Percentiles rank a stretch among this genome's conserved stretches.
These are phyloP conservation scores for Halocaridina rubra DNA, from an alignment of 2,888 invertebrate species.

Conservation along the genomic window DNA sequence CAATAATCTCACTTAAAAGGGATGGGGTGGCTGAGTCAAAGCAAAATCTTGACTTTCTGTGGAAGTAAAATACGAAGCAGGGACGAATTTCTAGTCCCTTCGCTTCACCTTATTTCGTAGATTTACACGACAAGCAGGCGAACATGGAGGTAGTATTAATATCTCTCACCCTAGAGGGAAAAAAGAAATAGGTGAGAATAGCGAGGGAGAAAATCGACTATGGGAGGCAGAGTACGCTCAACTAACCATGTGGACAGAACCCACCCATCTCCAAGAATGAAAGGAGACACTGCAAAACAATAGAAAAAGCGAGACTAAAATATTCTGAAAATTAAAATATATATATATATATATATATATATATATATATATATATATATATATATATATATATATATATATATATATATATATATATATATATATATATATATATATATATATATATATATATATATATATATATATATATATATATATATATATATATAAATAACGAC, in stretches of 20 bases:
- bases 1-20: no score
- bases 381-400: not conserved
- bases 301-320: no score
- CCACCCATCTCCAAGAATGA: not conserved
- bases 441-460: not conserved
- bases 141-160: no score
- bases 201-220: no score
- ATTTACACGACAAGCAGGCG: no score
- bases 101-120: no score
- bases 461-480: not conserved
- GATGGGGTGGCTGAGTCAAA: no score
- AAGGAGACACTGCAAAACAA: no score
- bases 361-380: constrained; percentile 1
- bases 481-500: not conserved
- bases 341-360: constrained; percentile 6
- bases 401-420: constrained; percentile 3
- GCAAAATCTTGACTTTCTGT: no score
- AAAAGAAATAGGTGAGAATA: no score
- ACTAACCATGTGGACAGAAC: not conserved
- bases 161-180: not conserved
- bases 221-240: not conserved
- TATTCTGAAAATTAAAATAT: not conserved
- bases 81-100: no score
- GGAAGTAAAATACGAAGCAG: no score
- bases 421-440: constrained; percentile 21